Base-by-base conservation (phyloP, 1,140 invertebrate genomes). In the Tribolium castaneum region DNA sequence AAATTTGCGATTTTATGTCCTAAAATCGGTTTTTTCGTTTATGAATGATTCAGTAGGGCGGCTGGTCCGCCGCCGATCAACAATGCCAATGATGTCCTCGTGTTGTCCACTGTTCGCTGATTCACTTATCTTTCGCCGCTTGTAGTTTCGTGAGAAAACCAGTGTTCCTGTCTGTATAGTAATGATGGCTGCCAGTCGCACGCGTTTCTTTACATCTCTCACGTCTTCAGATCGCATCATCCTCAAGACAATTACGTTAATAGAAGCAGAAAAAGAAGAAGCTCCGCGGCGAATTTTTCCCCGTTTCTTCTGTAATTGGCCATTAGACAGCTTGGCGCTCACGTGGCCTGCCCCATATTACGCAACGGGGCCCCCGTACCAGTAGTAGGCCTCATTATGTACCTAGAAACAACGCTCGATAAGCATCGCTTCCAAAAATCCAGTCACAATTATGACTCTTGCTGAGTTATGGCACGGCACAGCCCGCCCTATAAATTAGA, bases 61-160 rank as follows among this genome's bases (percentile, higher is more conserved):
- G 2, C 52, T 66, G 34, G 59, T 66, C 59, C 34, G 30, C n/a
- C 14, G 59, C 59, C 6, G 7, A 66, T 66, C 59, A 66, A 66
- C 59, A 66, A 66, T 59, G 54, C 54, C 54, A 59, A 59, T 66
- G 59, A 66, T 73, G 71, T 73, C 30, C 49, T 12, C 7, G 13
- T 25, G 49, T 49, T 34, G 71, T 73, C 71, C 49, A 51, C 45
- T 73, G 12, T 72, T 72, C 49, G 70, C 39, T 66, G 73, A 78
- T 80, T 78, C 76, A 81, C 78, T 80, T 80, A 76, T 78, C 25
- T 78, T 50, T 54, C 39, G 16, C 74, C 52, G 30, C 72, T 59
- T 81, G 80, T 81, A 80, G 35, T 77, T 75, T 78, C 80, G 80
- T 82, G 80, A 82, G 80, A 82, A 82, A 82, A 82, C 79, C 71